Evolutionary conservation across 2,113 vertebrate species (phyloP).

Genomic region (Platysternon megacephalum): DNA sequence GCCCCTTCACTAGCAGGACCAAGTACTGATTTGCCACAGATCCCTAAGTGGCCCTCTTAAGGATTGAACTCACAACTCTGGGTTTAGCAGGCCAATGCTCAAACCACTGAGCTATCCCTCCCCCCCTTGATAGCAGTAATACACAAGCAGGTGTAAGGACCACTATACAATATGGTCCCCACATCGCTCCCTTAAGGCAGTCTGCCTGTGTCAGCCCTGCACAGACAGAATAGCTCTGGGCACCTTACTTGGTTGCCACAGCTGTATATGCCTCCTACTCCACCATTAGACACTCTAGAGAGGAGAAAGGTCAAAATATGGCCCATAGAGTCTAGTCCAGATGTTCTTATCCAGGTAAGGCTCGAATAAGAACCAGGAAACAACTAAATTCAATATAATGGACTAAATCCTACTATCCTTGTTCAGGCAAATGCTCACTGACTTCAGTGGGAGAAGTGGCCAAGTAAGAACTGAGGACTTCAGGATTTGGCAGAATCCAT

Average conservation of each 20-base stretch:
- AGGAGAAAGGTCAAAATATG: neutral
- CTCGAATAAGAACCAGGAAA: neutral
- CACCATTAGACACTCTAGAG: rapidly evolving
- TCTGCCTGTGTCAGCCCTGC: neutral
- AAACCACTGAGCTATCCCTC: too few relatives aligned
- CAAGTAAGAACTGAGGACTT: slow-evolving; percentile 15
- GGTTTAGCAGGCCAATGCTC: too few relatives aligned
- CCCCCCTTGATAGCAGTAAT: neutral
- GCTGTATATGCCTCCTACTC: neutral
- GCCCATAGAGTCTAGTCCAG: neutral
- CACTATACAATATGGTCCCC: neutral
- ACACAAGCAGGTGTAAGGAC: neutral
- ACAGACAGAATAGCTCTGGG: rapidly evolving
- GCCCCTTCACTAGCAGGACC: neutral
- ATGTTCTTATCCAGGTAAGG: neutral
- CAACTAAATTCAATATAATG: neutral
- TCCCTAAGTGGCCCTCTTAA: too few relatives aligned
- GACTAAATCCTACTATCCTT: neutral
- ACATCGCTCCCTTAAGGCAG: rapidly evolving
- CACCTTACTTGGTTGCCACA: neutral
- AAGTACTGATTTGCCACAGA: too few relatives aligned
- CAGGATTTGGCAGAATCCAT: slow-evolving; percentile 42
- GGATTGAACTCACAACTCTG: too few relatives aligned
- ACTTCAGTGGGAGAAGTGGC: slow-evolving; percentile 7
- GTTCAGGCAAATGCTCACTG: slow-evolving; percentile 25